Percentiles rank a stretch among this genome's conserved stretches.
Evolutionary conservation across 2,888 invertebrate species (phyloP).

Genomic region (Odontocerum albicorne): DNA sequence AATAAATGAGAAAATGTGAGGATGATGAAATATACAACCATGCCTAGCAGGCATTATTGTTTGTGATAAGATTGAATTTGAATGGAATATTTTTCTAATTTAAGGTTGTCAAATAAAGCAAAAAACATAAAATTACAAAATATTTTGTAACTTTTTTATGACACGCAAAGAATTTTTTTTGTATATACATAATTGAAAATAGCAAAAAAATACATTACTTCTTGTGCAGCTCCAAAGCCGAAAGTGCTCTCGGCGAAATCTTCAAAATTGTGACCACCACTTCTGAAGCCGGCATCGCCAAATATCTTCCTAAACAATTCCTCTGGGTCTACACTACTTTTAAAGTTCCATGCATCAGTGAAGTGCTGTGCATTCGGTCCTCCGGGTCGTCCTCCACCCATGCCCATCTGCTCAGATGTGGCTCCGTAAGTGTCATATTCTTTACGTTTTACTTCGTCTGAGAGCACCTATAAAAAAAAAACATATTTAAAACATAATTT

Average conservation of each 20-base stretch:
- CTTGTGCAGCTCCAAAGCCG: slow-evolving; percentile 91
- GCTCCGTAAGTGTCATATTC: slow-evolving; percentile 95
- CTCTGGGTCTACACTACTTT: slow-evolving; percentile 90
- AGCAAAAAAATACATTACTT: no score
- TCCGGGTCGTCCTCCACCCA: slow-evolving; percentile 55
- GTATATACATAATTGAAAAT: no score
- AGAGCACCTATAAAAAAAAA: slow-evolving; percentile 65
- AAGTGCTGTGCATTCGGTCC: slow-evolving; percentile 63
- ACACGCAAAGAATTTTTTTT: no score
- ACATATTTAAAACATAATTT: no score
- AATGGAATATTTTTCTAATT: no score
- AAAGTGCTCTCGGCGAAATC: slow-evolving; percentile 88
- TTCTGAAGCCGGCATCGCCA: slow-evolving; percentile 73
- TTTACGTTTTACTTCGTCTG: slow-evolving; percentile 87
- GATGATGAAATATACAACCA: no score
- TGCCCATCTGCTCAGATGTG: slow-evolving; percentile 83
- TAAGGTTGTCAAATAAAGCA: no score
- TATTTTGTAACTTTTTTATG: no score
- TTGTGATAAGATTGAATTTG: no score
- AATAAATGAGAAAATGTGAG: no score
- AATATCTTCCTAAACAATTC: slow-evolving; percentile 96
- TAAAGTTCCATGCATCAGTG: slow-evolving; percentile 80
- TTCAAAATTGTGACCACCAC: slow-evolving; percentile 61
- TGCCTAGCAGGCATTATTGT: no score
- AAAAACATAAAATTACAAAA: no score